Percentiles rank a stretch among this genome's conserved stretches.
phyloP scores from a whole-genome alignment of 2,113 vertebrate genomes.

The Aegotheles bennettii region DNA sequence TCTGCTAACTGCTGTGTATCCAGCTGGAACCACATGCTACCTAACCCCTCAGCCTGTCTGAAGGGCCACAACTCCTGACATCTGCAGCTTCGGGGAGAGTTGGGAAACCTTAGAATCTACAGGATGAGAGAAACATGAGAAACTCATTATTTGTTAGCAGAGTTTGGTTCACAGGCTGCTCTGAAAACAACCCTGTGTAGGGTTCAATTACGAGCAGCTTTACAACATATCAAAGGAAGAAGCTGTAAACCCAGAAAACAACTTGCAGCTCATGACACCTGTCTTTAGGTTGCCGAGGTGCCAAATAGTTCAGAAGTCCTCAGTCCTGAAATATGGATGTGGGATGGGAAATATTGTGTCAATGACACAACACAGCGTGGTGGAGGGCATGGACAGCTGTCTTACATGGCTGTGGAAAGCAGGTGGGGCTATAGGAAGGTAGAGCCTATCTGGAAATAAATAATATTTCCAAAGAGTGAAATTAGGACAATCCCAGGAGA shows the following conservation, averaged over 20 bases:
- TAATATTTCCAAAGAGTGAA: neutral
- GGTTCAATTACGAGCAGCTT: neutral
- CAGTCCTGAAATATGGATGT: neutral
- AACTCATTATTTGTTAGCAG: neutral
- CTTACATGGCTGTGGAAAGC: neutral
- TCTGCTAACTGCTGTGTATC: neutral
- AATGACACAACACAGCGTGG: fast-evolving
- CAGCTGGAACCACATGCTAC: neutral
- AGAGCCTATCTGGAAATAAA: neutral
- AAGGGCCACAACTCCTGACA: neutral
- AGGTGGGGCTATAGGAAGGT: neutral
- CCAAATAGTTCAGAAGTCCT: neutral
- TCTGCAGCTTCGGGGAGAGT: neutral
- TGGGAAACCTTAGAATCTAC: neutral
- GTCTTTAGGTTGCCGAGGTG: neutral
- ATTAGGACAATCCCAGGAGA: neutral
- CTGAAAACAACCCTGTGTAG: neutral
- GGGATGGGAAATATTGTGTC: neutral
- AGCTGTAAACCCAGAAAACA: neutral
- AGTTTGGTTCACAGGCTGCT: neutral
- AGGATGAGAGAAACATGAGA: neutral
- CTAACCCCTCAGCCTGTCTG: fast-evolving
- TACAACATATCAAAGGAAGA: neutral
- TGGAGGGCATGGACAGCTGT: neutral
- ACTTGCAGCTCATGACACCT: neutral